Evolutionary conservation across 1,140 invertebrate species (phyloP).

Genomic region (Bemisia tabaci): DNA sequence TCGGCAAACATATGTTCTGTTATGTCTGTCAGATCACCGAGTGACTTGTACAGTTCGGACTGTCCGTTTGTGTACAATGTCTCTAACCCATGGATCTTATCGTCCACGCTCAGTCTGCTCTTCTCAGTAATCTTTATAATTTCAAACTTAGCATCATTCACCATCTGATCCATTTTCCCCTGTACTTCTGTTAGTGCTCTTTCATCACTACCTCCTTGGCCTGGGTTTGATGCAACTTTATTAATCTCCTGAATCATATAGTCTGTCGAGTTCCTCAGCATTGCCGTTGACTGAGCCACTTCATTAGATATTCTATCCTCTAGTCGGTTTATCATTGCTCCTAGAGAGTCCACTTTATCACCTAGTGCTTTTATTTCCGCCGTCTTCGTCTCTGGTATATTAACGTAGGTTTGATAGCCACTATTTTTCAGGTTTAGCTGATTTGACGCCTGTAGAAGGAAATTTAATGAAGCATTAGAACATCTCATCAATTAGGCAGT

Average conservation of each 20-base stretch:
- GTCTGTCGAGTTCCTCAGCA: neutral
- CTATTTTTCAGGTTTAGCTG: conserved; percentile 9
- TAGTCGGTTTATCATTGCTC: neutral
- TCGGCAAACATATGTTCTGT: conserved; percentile 17
- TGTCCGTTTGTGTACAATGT: conserved; percentile 11
- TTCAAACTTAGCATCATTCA: conserved; percentile 12
- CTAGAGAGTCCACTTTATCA: neutral
- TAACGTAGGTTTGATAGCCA: conserved; percentile 6
- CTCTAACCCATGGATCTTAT: conserved; percentile 30
- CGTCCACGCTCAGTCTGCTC: conserved; percentile 14
- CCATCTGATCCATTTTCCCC: neutral
- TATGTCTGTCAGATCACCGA: conserved; percentile 12
- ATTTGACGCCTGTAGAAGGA: neutral
- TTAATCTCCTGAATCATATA: neutral
- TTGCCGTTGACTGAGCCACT: neutral
- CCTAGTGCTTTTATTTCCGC: neutral
- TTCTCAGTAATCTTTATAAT: conserved; percentile 13
- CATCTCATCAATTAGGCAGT: no score
- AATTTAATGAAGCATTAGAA: no score
- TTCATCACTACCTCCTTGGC: neutral
- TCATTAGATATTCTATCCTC: neutral
- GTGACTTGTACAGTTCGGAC: conserved; percentile 11
- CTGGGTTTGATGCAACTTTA: neutral
- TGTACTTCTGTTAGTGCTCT: neutral
- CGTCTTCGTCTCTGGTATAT: neutral